Evolutionary conservation across 2,797 vertebrate genomes (phyloP).

Genomic region (Crocodylus rhombifer): DNA sequence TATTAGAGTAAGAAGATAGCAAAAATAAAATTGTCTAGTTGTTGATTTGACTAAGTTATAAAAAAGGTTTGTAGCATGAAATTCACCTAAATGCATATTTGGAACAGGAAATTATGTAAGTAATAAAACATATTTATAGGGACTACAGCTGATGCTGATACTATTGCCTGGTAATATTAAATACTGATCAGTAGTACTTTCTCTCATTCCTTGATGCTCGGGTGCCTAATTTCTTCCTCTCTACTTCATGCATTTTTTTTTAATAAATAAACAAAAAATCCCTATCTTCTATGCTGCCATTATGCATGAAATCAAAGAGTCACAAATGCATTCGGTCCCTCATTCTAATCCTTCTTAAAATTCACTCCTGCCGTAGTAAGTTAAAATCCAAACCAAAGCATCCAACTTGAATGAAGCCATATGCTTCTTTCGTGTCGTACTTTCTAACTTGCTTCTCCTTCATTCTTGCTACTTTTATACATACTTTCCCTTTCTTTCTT

Average conservation of each 20-base stretch:
- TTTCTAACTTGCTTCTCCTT: rapidly evolving
- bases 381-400: not conserved
- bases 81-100: not conserved
- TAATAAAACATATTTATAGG: not conserved
- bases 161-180: not conserved
- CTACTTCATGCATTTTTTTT: not conserved
- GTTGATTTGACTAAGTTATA: not conserved
- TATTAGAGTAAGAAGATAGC: not conserved
- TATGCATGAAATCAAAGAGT: not conserved
- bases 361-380: not conserved
- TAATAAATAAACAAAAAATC: not conserved
- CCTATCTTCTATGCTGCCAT: rapidly evolving
- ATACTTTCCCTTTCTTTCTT: not conserved
- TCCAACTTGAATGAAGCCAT: not conserved
- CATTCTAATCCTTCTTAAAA: not conserved
- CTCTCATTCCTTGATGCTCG: not conserved
- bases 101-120: not conserved
- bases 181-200: not conserved
- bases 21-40: not conserved
- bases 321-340: not conserved
- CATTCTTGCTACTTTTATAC: rapidly evolving
- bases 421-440: not conserved
- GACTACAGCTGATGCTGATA: not conserved
- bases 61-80: not conserved
- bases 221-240: not conserved